Conservation (phyloP, 2,797 vertebrate species). For the Paedocypris micromegethes region DNA sequence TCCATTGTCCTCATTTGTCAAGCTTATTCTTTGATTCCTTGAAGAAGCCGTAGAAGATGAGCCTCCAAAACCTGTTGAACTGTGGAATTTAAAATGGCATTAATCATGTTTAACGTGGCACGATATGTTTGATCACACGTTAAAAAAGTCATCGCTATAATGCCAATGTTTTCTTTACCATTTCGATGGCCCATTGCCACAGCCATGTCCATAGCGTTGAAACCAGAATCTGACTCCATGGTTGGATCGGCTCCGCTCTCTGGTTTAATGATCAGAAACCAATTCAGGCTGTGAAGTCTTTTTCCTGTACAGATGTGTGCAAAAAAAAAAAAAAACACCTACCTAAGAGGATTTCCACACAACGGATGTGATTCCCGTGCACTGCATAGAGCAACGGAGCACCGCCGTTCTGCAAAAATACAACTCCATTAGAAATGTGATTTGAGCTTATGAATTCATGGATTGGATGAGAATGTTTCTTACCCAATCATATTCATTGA, state of each 20-base stretch:
- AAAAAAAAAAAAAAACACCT: constrained; percentile 41
- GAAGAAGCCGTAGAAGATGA: constrained; percentile 88
- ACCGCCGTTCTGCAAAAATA: constrained; percentile 86
- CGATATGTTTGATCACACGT: too few species aligned
- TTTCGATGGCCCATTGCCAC: constrained; percentile 93
- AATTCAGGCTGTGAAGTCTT: not conserved
- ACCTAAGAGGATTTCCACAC: constrained; percentile 95
- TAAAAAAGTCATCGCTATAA: not conserved
- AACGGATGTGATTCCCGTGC: constrained; percentile 95
- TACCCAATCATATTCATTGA: constrained; percentile 98
- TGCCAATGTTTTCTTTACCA: constrained; percentile 67
- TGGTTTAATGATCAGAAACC: constrained; percentile 47
- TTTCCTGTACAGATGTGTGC: not conserved
- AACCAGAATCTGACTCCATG: constrained; percentile 92
- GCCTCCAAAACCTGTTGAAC: constrained; percentile 98
- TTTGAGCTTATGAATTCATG: not conserved
- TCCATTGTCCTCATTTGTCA: not conserved
- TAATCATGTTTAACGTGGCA: too few species aligned
- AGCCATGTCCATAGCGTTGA: constrained; percentile 97
- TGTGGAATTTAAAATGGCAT: constrained; percentile 45
- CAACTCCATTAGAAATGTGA: not conserved
- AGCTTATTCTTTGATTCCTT: constrained; percentile 86
- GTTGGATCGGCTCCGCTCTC: constrained; percentile 96
- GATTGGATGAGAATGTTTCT: constrained; percentile 42
- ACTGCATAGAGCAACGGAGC: constrained; percentile 94